Evolutionary conservation across 2,797 vertebrate species (phyloP).

Genomic region (Hydrolagus colliei): DNA sequence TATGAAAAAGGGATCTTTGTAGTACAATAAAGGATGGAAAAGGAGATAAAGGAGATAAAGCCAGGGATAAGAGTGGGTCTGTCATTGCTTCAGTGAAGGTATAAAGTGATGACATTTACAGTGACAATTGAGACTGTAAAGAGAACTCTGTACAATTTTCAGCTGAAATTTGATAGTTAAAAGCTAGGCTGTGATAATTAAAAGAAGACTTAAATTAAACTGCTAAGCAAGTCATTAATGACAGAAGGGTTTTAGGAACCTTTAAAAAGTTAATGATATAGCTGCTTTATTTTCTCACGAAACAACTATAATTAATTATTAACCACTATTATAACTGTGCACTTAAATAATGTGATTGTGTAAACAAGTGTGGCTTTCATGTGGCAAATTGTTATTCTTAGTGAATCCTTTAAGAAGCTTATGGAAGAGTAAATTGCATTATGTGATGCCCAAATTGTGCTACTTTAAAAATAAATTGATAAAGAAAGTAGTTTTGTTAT

Average conservation of each 20-base stretch:
- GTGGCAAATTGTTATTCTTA: not conserved
- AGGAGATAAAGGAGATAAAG: constrained; percentile 62
- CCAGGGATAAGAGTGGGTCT: constrained; percentile 71
- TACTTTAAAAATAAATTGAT: not conserved
- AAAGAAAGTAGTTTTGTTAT: too few relatives aligned
- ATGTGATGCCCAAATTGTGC: not conserved
- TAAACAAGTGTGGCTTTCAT: constrained; percentile 12
- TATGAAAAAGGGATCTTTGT: constrained; percentile 80
- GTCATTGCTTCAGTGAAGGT: constrained; percentile 74
- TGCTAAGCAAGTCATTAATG: constrained; percentile 72
- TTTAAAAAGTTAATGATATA: constrained; percentile 74
- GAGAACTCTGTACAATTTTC: constrained; percentile 74
- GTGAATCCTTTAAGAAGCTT: constrained; percentile 20
- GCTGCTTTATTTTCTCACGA: constrained; percentile 7
- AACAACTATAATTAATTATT: constrained; percentile 10
- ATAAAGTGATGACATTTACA: constrained; percentile 93
- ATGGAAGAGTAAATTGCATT: not conserved
- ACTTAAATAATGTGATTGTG: constrained; percentile 16
- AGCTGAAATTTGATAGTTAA: constrained; percentile 89
- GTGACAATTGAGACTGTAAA: constrained; percentile 85
- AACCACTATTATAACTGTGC: not conserved
- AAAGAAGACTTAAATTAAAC: constrained; percentile 78
- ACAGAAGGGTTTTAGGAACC: constrained; percentile 59
- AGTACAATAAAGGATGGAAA: constrained; percentile 74
- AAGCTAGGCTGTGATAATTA: constrained; percentile 84